These are phyloP conservation scores for Bombylius discolor DNA, from an alignment of 2,888 invertebrate species.

Conservation along the genomic window DNA sequence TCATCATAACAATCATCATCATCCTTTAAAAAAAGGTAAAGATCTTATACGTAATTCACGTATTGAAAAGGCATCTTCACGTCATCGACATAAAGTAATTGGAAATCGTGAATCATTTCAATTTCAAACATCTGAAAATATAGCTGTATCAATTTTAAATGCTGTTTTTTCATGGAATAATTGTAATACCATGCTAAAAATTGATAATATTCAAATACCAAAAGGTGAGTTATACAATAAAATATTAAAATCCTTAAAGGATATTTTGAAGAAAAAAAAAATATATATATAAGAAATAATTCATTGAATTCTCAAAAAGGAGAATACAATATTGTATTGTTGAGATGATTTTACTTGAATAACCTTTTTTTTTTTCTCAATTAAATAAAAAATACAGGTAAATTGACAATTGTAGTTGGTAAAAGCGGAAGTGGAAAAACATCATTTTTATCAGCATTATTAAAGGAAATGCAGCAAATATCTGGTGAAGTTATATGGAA, in stretches of 20 bases:
- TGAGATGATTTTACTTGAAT: too few species aligned
- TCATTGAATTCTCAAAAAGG: too few species aligned
- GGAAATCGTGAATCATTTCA: slow-evolving; percentile 14
- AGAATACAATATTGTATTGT: too few species aligned
- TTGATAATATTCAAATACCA: slow-evolving; percentile 34
- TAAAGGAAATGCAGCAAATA: slow-evolving; percentile 64
- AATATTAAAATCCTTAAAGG: neutral
- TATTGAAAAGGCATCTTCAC: slow-evolving; percentile 6
- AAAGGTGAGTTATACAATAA: slow-evolving; percentile 24
- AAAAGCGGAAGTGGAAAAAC: slow-evolving; percentile 70
- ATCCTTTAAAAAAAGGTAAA: neutral
- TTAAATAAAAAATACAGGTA: slow-evolving; percentile 35
- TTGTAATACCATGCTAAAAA: slow-evolving; percentile 20
- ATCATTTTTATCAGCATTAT: slow-evolving; percentile 58
- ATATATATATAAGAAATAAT: neutral
- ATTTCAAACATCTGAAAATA: slow-evolving; percentile 31
- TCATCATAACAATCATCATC: neutral
- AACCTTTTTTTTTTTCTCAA: neutral
- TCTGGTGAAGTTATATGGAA: slow-evolving; percentile 52
- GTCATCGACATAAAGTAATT: slow-evolving; percentile 6
- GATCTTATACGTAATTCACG: slow-evolving; percentile 10
- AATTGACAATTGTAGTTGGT: slow-evolving; percentile 63
- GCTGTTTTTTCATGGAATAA: slow-evolving; percentile 27
- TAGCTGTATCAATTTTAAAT: slow-evolving; percentile 30
- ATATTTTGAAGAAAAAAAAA: neutral